These are phyloP conservation scores for Chymomyza amoena DNA, from an alignment of 2,888 invertebrate species.

Conservation along the genomic window DNA sequence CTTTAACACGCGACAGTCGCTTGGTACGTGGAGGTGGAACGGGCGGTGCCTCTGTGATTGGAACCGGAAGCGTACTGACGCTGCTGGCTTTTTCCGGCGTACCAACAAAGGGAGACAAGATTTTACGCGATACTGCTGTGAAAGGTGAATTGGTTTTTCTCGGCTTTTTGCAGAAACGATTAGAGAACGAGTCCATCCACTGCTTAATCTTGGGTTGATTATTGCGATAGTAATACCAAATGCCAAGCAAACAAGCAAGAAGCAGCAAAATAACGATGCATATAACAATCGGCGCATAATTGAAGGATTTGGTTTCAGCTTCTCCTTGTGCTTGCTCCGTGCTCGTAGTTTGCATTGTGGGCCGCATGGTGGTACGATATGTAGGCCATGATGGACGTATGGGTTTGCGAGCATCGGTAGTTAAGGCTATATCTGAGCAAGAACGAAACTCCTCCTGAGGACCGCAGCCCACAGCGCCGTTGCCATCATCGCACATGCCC, in stretches of 20 bases:
- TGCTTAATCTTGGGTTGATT: constrained; percentile 85
- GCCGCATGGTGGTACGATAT: constrained; percentile 63
- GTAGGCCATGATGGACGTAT: constrained; percentile 77
- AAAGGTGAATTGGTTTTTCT: constrained; percentile 17
- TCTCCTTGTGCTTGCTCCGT: constrained; percentile 46
- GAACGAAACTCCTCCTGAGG: constrained; percentile 93
- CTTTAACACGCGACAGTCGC: constrained; percentile 67
- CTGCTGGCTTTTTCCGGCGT: constrained; percentile 26
- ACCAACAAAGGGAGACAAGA: constrained; percentile 18
- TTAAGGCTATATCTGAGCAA: constrained; percentile 89
- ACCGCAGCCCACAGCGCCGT: constrained; percentile 91
- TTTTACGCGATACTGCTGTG: constrained; percentile 20
- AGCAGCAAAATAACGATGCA: constrained; percentile 84
- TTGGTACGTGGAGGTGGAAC: constrained; percentile 76
- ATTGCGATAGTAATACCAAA: constrained; percentile 88
- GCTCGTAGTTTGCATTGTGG: constrained; percentile 36
- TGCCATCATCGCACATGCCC: constrained; percentile 87
- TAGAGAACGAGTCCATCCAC: constrained; percentile 20
- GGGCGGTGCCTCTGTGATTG: constrained; percentile 45
- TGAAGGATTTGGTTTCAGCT: constrained; percentile 57
- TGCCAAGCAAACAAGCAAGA: constrained; percentile 83
- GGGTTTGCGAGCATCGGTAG: constrained; percentile 79
- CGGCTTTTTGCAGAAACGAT: constrained; percentile 38
- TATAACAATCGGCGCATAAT: constrained; percentile 81
- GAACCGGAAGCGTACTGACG: constrained; percentile 22